Evolutionary conservation across 2,888 invertebrate species (phyloP).

Genomic region (Lithophane socia): DNA sequence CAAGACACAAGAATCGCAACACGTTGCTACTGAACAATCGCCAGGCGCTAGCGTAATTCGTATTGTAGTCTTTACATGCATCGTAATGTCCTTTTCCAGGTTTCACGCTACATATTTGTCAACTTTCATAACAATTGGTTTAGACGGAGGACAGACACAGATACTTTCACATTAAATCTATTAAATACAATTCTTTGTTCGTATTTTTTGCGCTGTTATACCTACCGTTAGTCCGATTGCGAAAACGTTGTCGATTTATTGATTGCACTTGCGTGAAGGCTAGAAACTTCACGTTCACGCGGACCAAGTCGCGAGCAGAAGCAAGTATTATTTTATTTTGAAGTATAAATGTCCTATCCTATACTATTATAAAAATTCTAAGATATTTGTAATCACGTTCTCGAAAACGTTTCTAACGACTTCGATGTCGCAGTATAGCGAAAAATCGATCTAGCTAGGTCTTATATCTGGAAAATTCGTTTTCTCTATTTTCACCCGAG

Average conservation of each 20-base stretch:
- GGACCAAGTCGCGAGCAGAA: neutral
- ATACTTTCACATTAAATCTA: neutral
- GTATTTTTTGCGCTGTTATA: neutral
- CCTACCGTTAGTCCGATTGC: neutral
- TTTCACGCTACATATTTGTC: too few relatives aligned
- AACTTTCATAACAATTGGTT: neutral
- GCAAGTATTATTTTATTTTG: neutral
- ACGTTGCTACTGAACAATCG: constrained; percentile 26
- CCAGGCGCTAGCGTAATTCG: constrained; percentile 15
- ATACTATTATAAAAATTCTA: too few relatives aligned
- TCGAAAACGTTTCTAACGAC: too few relatives aligned
- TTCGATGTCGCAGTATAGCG: too few relatives aligned
- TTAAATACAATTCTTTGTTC: neutral
- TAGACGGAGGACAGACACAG: neutral
- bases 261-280: neutral
- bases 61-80: neutral
- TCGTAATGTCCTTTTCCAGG: too few relatives aligned
- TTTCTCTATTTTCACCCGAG: too few relatives aligned
- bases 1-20: constrained; percentile 18
- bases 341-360: too few relatives aligned
- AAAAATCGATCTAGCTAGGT: too few relatives aligned
- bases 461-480: too few relatives aligned
- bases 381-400: too few relatives aligned
- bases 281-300: neutral
- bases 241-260: neutral